These are phyloP conservation scores for Hydractinia symbiolongicarpus DNA, from an alignment of 30 jellyfish, hydroid and myxozoan species.

Conservation along the genomic window DNA sequence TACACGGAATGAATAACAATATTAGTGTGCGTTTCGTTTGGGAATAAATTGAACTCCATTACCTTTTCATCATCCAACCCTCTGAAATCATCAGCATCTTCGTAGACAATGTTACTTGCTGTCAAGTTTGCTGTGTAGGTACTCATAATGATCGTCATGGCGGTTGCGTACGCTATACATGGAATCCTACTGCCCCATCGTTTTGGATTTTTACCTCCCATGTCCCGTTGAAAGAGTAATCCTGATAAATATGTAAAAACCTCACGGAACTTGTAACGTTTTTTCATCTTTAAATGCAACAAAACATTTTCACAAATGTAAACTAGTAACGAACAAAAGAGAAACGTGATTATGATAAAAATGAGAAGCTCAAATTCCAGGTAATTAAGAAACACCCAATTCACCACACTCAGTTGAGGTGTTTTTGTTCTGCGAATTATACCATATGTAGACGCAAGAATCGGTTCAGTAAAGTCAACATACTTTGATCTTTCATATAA, in stretches of 20 bases:
- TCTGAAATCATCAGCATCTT: slow-evolving; percentile 6
- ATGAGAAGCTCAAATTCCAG: not conserved
- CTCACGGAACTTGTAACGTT: not conserved
- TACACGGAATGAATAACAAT: too few species aligned
- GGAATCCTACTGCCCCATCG: not conserved
- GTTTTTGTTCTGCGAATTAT: slow-evolving; percentile 3
- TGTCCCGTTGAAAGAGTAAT: slow-evolving; percentile 24
- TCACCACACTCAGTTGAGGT: not conserved
- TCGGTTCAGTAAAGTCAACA: slow-evolving; percentile 17
- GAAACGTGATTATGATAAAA: not conserved
- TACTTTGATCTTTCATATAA: not conserved
- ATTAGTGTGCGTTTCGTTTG: too few species aligned
- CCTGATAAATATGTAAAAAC: slow-evolving; percentile 15
- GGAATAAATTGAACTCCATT: not conserved
- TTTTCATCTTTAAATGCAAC: not conserved
- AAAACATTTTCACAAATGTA: not conserved
- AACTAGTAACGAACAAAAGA: not conserved
- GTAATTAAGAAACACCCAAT: slow-evolving; percentile 2
- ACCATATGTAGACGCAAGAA: slow-evolving; percentile 5
- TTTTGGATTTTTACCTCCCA: slow-evolving; percentile 6
- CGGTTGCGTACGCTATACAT: not conserved
- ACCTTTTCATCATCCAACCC: slow-evolving; percentile 17
- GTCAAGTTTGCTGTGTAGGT: slow-evolving; percentile 21
- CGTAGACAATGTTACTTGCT: slow-evolving; percentile 6
- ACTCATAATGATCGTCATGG: slow-evolving; percentile 14